Conservation (phyloP, 92 coral and sea anemone genomes). For the Isaurus tuberculatus region DNA sequence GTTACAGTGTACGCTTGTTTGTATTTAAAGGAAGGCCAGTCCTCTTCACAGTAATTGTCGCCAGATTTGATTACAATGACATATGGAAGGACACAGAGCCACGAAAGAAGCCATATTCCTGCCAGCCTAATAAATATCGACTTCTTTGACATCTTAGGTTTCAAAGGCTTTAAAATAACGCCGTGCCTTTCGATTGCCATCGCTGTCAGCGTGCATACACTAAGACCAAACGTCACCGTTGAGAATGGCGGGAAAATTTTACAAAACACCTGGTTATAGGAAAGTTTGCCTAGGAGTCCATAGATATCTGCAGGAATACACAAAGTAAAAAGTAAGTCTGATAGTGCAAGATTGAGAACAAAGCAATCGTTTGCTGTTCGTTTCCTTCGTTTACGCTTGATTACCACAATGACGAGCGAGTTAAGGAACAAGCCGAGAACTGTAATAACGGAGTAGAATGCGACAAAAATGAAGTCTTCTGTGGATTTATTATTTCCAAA, state of each 20-base stretch:
- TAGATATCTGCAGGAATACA: slow-evolving; percentile 40
- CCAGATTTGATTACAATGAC: slow-evolving; percentile 30
- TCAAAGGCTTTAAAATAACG: slow-evolving; percentile 27
- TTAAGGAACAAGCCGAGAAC: slow-evolving; percentile 28
- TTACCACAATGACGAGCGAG: slow-evolving; percentile 25
- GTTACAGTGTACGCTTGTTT: slow-evolving; percentile 22
- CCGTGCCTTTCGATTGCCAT: slow-evolving; percentile 39
- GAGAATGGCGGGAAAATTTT: slow-evolving; percentile 34
- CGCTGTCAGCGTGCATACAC: slow-evolving; percentile 26
- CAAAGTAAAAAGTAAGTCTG: slow-evolving; percentile 32
- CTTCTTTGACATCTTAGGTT: slow-evolving; percentile 31
- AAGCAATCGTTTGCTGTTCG: slow-evolving; percentile 41
- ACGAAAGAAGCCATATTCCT: slow-evolving; percentile 19
- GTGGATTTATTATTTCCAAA: background rate
- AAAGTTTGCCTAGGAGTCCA: background rate
- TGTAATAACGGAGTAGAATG: slow-evolving; percentile 28
- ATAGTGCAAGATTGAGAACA: slow-evolving; percentile 27
- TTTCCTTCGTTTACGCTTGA: slow-evolving; percentile 24
- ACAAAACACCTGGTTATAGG: slow-evolving; percentile 17
- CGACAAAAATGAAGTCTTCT: slow-evolving; percentile 33
- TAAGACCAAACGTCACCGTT: slow-evolving; percentile 32
- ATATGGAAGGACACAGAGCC: slow-evolving; percentile 33
- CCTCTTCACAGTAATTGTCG: slow-evolving; percentile 25
- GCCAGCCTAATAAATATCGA: slow-evolving; percentile 13
- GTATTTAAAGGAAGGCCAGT: slow-evolving; percentile 29